Percentiles rank a stretch among this genome's conserved stretches.
phyloP scores from a whole-genome alignment of 53 echinoderm and acorn worm species.

The Echinarachnius parma region DNA sequence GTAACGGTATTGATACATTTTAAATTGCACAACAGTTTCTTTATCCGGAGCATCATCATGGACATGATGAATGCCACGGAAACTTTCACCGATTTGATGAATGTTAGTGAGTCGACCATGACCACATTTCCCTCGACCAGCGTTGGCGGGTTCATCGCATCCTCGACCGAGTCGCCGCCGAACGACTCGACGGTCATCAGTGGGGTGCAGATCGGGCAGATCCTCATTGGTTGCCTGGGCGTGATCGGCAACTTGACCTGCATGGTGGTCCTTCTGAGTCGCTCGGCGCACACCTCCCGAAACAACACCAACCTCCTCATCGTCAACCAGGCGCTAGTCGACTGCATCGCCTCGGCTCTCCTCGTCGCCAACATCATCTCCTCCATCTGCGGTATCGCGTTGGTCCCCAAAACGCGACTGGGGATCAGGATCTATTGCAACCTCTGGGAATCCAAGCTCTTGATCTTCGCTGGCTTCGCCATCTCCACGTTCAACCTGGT shows the following conservation, averaged over 20 bases:
- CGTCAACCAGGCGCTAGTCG: slow-evolving; percentile 75
- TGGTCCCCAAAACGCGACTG: neutral
- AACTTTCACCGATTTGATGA: too few species aligned
- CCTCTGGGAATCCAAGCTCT: slow-evolving; percentile 58
- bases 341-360: slow-evolving; percentile 56
- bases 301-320: slow-evolving; percentile 70
- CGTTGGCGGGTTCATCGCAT: too few species aligned
- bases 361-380: slow-evolving; percentile 43
- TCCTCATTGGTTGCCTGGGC: slow-evolving; percentile 47
- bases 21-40: too few species aligned
- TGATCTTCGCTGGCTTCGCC: slow-evolving; percentile 61
- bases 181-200: neutral
- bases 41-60: too few species aligned
- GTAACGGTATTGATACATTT: too few species aligned
- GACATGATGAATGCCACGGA: too few species aligned
- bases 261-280: slow-evolving; percentile 50
- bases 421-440: slow-evolving; percentile 50
- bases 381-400: neutral
- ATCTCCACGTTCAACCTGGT: slow-evolving; percentile 75
- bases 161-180: neutral
- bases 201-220: neutral
- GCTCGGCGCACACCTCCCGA: slow-evolving; percentile 45
- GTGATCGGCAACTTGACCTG: slow-evolving; percentile 38
- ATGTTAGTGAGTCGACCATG: too few species aligned
- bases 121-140: too few species aligned